These are phyloP conservation scores for Rhizomys pruinosus DNA, from an alignment of 2,113 vertebrate genomes.

Conservation along the genomic window DNA sequence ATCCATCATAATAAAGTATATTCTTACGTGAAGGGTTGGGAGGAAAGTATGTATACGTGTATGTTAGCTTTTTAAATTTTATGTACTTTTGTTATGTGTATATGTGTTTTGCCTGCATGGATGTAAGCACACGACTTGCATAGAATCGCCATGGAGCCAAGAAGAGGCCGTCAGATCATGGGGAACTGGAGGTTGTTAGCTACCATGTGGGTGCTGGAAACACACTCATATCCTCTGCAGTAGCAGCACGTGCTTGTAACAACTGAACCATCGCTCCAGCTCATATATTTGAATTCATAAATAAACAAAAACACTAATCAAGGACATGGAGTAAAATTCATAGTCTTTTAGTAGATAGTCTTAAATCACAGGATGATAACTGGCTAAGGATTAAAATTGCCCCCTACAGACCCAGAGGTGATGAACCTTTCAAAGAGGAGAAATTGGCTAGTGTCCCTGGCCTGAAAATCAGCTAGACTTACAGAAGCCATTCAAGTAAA, in stretches of 20 bases:
- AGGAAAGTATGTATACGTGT: neutral
- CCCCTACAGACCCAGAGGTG: neutral
- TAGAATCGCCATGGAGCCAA: neutral
- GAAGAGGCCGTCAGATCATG: neutral
- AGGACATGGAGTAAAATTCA: neutral
- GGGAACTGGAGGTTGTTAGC: neutral
- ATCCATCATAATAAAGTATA: no score
- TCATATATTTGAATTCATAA: neutral
- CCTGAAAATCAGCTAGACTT: neutral
- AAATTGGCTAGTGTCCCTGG: neutral
- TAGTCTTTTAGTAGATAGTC: neutral
- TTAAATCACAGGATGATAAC: neutral
- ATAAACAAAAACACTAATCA: neutral
- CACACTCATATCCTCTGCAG: neutral
- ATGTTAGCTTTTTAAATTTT: neutral
- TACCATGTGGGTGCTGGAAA: no score
- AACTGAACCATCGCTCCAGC: neutral
- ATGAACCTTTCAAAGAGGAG: neutral
- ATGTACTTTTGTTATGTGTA: neutral
- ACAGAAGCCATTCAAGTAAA: conserved; percentile 30
- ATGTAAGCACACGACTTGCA: neutral
- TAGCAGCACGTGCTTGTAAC: neutral
- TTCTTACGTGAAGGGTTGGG: neutral
- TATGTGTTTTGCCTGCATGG: neutral
- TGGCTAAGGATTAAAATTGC: neutral